Conservation (phyloP, 2,888 invertebrate species). For the Deilephila porcellus region DNA sequence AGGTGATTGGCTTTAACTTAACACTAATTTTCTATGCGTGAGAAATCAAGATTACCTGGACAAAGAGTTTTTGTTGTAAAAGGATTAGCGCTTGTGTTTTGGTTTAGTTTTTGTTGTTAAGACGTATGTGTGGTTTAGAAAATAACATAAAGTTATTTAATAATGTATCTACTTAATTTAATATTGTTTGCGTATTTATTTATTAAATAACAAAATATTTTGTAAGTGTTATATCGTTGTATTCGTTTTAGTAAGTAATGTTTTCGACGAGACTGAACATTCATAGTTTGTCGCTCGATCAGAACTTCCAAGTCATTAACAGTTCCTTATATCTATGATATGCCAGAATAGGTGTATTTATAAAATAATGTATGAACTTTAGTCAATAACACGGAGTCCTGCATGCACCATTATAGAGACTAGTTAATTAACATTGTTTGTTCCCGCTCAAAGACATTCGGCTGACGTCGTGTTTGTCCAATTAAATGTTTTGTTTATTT, state of each 20-base stretch:
- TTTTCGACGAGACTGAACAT: too few species aligned
- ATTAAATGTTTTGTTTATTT: slow-evolving; percentile 67
- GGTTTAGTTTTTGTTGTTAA: neutral
- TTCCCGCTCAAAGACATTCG: slow-evolving; percentile 43
- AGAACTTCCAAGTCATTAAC: too few species aligned
- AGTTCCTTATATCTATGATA: neutral
- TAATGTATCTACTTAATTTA: too few species aligned
- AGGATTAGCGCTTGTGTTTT: neutral
- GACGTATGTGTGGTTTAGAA: neutral
- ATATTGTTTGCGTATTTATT: too few species aligned
- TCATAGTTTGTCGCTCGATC: too few species aligned
- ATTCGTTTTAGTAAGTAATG: too few species aligned
- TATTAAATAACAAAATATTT: too few species aligned
- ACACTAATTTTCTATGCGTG: slow-evolving; percentile 25
- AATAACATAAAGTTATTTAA: too few species aligned
- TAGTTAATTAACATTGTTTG: slow-evolving; percentile 43
- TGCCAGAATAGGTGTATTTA: neutral
- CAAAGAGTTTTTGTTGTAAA: slow-evolving; percentile 19
- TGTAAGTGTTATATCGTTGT: too few species aligned
- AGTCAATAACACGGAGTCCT: slow-evolving; percentile 44
- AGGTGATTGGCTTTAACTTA: slow-evolving; percentile 33
- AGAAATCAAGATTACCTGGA: slow-evolving; percentile 28
- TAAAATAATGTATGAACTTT: slow-evolving; percentile 47
- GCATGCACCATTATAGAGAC: slow-evolving; percentile 41
- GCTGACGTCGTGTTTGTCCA: slow-evolving; percentile 53